Base-by-base conservation (phyloP, 1,140 invertebrate genomes). In the Caenorhabditis brenneri region DNA sequence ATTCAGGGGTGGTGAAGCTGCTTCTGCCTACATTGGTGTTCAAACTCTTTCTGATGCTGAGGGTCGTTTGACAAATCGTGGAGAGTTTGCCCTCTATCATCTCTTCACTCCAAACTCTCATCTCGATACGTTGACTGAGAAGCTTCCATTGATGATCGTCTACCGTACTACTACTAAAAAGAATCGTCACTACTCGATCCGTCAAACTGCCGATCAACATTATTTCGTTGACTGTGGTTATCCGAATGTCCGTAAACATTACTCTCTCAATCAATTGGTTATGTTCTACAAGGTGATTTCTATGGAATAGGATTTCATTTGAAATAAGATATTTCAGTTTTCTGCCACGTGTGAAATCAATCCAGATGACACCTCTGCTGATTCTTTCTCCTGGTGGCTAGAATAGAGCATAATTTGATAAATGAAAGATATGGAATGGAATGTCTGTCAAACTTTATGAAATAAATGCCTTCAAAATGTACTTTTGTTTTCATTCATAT, bases 161-260 rank as follows among this genome's bases (percentile, higher is more conserved):
- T 74, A 74, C 65, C 65, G 65, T 74, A 74, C 65, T 16, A 74
- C 65, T 10, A 74, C 65, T 10, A 74, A 74, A 42, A 74, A 74
- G 36, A 42, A 74, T 74, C 65, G 65, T 74, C 65, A 74, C 65
- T 74, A 74, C n/a, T 42, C 65, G 36, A 74, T 74, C n/a, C 65
- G 65, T 74, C 15, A 10, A 4, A 46, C 65, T 46, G 33, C n/a
- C 12, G 65, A 74, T 12, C 19, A 74, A 9, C 33, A 74, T 24
- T 74, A 19, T 19, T 74, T 74, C 10, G 65, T 74, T n/a, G 65
- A 74, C 24, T 74, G 65, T 42, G 65, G 65, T 42, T 74, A 74
- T 74, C 65, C 65, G 2, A 74, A 74, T 74, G 65, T 74, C 33
- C 33, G 65, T 22, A 74, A 74, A 74, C 65, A 74, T 46, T 74